Evolutionary conservation across 2,888 invertebrate species (phyloP), one percentile per base, ranked within the genome.

Genomic region (Caenorhabditis panamensis): DNA sequence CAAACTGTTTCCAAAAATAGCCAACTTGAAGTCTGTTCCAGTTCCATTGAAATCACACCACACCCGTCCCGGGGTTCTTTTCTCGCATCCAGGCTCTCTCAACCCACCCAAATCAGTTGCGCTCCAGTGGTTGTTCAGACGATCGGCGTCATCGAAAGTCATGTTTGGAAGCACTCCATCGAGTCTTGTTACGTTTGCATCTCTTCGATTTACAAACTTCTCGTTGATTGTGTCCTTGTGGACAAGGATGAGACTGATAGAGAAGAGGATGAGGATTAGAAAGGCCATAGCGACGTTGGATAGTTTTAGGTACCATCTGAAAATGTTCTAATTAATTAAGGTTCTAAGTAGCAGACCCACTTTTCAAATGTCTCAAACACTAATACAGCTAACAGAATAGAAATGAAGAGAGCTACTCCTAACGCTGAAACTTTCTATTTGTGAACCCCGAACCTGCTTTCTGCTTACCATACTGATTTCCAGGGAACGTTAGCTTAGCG

Each of bases 1-100:
- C 28, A 67, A 82, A 36, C 83, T 83, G 49, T 82, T 84, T 16
- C 84, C 84, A 9, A 84, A 59, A 11, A 84, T 54, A 1, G 59
- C 73, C 1, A 73, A 18, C 28, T 64, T 73, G 51, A 59, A 73
- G 16, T 73, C 73, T n/a, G 58, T 58, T 0, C 73, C 73, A 41
- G 41, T 41, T 2, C 41, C 71, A 44, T 56, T 54, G 18, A 37
- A 72, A 20, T 72, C 63, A 58, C 72, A 72, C 72, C 72, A 72
- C 24, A 64, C 63, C 26, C 58, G 56, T 6, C 62, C 62, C 8
- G 63, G 63, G 11, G 63, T 63, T 36, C 63, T 56, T 4, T 47
- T 36, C 13, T 56, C 53, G 49, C 72, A 72, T 49, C 72, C 72
- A 5, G 63, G 63, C 31, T 72, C 72, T 0, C 24, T 44, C 24